Conservation (phyloP, 2,113 vertebrate genomes). For the Todiramphus chloris region DNA sequence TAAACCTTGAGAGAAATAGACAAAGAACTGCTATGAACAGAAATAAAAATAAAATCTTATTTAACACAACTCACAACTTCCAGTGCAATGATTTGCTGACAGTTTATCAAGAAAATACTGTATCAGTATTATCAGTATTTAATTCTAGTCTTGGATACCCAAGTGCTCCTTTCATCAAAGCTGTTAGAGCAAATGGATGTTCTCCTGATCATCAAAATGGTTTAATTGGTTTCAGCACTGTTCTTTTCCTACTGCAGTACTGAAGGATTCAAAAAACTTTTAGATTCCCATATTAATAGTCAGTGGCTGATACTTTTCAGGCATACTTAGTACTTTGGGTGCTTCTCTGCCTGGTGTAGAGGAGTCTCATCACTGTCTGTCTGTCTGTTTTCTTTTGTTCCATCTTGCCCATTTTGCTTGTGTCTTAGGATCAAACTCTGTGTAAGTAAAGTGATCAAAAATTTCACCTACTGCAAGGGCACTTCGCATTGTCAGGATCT, state of each 20-base stretch:
- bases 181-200: not conserved
- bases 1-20: not conserved
- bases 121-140: not conserved
- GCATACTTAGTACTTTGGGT: not conserved
- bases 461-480: not conserved
- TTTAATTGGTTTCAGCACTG: not conserved
- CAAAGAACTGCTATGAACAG: not conserved
- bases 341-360: not conserved
- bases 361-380: not conserved
- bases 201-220: not conserved
- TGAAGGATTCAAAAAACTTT: not conserved
- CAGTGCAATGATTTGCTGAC: not conserved
- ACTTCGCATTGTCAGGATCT: not conserved
- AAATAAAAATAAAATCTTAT: not conserved
- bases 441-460: not conserved
- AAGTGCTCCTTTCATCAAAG: not conserved
- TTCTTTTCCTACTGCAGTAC: not conserved
- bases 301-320: not conserved
- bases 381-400: not conserved
- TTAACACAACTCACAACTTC: constrained; percentile 1
- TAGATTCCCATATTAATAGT: not conserved
- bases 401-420: not conserved
- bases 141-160: not conserved
- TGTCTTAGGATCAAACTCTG: not conserved
- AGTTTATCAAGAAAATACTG: not conserved